A percentile compares a stretch with the other conserved stretches of the same genome.
phyloP scores from a whole-genome alignment of 1,140 invertebrate genomes.

The Drosophila pseudoananassae region DNA sequence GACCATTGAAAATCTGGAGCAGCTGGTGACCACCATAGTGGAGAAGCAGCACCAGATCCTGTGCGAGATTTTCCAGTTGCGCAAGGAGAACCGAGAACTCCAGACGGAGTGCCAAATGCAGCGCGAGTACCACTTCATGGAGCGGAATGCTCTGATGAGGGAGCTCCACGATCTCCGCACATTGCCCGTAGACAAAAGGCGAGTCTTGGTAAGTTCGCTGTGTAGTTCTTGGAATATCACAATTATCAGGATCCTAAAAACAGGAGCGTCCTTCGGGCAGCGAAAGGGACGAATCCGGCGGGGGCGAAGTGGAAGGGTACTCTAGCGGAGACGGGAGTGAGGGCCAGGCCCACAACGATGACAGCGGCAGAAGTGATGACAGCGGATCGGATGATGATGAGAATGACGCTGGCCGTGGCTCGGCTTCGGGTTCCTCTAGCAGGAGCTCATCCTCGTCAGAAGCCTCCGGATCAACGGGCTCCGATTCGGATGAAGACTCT shows the following conservation, averaged over 20 bases:
- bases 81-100: conserved; percentile 57
- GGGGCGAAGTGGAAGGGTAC: not conserved
- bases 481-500: not conserved
- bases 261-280: not conserved
- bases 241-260: not conserved
- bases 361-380: not conserved
- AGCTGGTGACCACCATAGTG: conserved; percentile 60
- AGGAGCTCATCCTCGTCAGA: not conserved
- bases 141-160: conserved; percentile 62
- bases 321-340: not conserved
- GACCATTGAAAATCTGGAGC: conserved; percentile 64
- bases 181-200: conserved; percentile 4
- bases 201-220: conserved; percentile 14
- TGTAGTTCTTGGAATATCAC: too few species aligned
- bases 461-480: not conserved
- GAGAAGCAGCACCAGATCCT: conserved; percentile 67
- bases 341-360: too few species aligned
- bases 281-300: not conserved
- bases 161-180: conserved; percentile 56
- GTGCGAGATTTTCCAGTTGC: conserved; percentile 55
- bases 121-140: conserved; percentile 70
- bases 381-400: not conserved
- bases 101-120: conserved; percentile 59
- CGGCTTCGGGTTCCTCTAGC: not conserved
- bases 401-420: not conserved